phyloP scores from a whole-genome alignment of 2,888 invertebrate species.

The Sarcophaga variegata region DNA sequence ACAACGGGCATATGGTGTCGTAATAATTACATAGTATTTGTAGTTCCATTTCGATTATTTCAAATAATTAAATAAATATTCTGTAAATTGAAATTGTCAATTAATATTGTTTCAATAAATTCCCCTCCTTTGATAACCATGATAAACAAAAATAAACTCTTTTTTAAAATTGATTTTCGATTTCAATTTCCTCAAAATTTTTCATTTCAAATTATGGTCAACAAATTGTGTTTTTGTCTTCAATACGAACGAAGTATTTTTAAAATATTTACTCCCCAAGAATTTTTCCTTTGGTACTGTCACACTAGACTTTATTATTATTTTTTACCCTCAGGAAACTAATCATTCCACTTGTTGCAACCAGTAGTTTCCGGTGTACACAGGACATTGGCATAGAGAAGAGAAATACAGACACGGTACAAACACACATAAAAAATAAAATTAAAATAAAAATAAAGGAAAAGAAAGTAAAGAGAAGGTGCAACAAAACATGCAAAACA shows the following conservation, averaged over 20 bases:
- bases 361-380: constrained; percentile 1
- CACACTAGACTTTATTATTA: not conserved
- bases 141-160: not conserved
- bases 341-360: constrained; percentile 1
- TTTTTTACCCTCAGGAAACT: not conserved
- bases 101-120: too few species aligned
- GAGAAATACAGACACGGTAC: not conserved
- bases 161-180: not conserved
- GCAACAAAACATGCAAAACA: not conserved
- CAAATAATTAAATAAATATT: too few species aligned
- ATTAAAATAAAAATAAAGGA: too few species aligned
- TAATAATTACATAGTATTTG: too few species aligned
- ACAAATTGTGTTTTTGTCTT: not conserved
- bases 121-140: too few species aligned
- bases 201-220: not conserved
- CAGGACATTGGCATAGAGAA: not conserved
- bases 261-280: not conserved
- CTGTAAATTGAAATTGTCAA: too few species aligned
- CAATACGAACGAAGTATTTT: not conserved
- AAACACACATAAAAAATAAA: not conserved
- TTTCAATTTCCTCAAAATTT: not conserved
- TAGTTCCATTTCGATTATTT: too few species aligned
- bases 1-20: too few species aligned
- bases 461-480: not conserved
- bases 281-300: not conserved